Percentiles rank a stretch among this genome's conserved stretches.
These are phyloP conservation scores for Streblospio benedicti DNA, from an alignment of 1,140 invertebrate species.

Conservation along the genomic window DNA sequence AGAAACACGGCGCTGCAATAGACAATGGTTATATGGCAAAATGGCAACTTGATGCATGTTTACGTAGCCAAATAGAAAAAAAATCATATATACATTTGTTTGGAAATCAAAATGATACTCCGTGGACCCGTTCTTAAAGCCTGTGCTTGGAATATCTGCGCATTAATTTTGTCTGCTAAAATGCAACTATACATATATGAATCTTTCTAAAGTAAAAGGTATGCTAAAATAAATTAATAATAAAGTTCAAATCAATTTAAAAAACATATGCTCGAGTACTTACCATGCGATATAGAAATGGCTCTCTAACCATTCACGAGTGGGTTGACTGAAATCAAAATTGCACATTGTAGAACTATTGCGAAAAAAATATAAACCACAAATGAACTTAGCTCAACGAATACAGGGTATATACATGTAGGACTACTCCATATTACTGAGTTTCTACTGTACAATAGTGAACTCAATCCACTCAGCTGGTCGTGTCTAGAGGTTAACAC, in stretches of 20 bases:
- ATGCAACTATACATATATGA: not conserved
- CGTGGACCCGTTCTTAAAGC: constrained; percentile 27
- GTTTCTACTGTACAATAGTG: not conserved
- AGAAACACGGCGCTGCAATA: constrained; percentile 25
- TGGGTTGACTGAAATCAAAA: not conserved
- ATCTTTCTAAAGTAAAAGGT: not conserved
- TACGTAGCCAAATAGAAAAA: too few relatives aligned
- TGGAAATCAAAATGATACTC: too few relatives aligned
- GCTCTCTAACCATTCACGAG: not conserved
- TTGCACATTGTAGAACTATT: too few relatives aligned
- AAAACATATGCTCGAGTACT: not conserved
- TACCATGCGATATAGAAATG: constrained; percentile 5
- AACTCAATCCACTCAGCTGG: too few relatives aligned
- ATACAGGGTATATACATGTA: too few relatives aligned
- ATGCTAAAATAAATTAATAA: not conserved
- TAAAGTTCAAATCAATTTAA: not conserved
- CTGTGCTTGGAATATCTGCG: not conserved
- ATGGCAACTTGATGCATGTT: too few relatives aligned
- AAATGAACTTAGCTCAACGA: too few relatives aligned
- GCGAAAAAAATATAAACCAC: too few relatives aligned
- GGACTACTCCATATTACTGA: too few relatives aligned
- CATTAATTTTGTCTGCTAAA: not conserved
- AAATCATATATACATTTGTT: too few relatives aligned
- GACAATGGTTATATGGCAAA: too few relatives aligned
- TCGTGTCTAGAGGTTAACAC: too few relatives aligned